Percentiles rank a stretch among this genome's conserved stretches.
These are phyloP conservation scores for Aplodontia rufa DNA, from an alignment of 2,113 vertebrate species.

Conservation along the genomic window DNA sequence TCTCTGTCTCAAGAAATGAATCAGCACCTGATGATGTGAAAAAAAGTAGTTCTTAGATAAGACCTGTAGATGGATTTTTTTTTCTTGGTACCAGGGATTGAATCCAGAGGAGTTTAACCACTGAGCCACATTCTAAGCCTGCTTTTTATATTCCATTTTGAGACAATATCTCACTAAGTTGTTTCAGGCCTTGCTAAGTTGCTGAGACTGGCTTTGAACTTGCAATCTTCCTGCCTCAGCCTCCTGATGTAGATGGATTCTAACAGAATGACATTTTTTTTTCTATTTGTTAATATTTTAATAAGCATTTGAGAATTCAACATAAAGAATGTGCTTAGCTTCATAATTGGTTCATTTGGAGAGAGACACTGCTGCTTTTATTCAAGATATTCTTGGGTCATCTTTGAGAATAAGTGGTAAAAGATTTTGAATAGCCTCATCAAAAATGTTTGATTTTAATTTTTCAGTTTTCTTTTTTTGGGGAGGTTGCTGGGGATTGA, in stretches of 20 bases:
- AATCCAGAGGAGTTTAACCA: no score
- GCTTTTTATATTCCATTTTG: no score
- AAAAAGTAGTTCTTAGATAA: not conserved
- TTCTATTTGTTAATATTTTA: not conserved
- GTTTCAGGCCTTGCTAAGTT: no score
- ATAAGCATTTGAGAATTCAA: not conserved
- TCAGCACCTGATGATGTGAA: not conserved
- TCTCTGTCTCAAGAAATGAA: not conserved
- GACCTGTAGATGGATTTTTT: not conserved
- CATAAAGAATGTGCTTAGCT: not conserved
- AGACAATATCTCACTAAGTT: no score
- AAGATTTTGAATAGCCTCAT: not conserved
- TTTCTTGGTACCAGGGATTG: no score
- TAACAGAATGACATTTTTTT: not conserved
- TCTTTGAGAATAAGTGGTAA: not conserved
- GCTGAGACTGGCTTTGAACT: no score
- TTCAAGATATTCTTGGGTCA: not conserved
- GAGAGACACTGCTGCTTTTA: not conserved
- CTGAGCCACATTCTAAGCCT: no score
- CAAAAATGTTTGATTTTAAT: not conserved
- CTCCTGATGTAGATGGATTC: not conserved
- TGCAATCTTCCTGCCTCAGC: no score
- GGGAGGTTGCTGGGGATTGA: not conserved
- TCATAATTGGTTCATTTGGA: not conserved
- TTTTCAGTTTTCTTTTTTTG: not conserved